Base-by-base conservation (phyloP, 2,888 invertebrate genomes). In the Agriopis aurantiaria region DNA sequence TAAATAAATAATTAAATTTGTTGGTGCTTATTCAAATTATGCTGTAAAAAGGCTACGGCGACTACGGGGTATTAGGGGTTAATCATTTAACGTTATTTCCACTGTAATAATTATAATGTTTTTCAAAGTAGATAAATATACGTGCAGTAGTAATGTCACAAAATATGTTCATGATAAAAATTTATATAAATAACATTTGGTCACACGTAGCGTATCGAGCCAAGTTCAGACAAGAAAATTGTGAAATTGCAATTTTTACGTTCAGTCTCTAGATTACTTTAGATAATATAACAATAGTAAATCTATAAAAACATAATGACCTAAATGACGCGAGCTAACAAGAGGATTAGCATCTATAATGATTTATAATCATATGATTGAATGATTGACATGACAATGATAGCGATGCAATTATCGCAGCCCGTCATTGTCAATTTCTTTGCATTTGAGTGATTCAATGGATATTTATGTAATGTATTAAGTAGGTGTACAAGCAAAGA, bases 341-440 rank as follows among this genome's bases (percentile, higher is more conserved):
- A 57, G 41, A 33, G 56, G 12, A 49, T 65, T 57, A 43, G 8
- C 61, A 51, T 68, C 45, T 63, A 6, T 59, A 64, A 60, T 60
- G 9, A 65, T 56, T 56, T 3, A n/a, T 69, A 65, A 60, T 71
- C 41, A 64, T 64, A 63, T 53, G 58, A 69, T 66, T 64, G 48
- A 51, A 56, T 69, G 67, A 69, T 65, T 73, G 73, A 73, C 68
- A 52, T 56, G 59, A 70, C 70, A 73, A 70, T 71, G 70, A 62
- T 67, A 66, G 46, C 23, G 1, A 45, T 4, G 10, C 48, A 58
- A 68, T 62, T 58, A 63, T 57, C 56, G 23, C 63, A 14, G 46
- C 14, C 17, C 51, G 40, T 41, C 57, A 57, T 62, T 67, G 45
- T 68, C 46, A 14, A 56, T 40, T 61, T 60, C 40, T 46, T 45